phyloP scores from a whole-genome alignment of 1,140 invertebrate genomes.

The Drosophila biarmipes region DNA sequence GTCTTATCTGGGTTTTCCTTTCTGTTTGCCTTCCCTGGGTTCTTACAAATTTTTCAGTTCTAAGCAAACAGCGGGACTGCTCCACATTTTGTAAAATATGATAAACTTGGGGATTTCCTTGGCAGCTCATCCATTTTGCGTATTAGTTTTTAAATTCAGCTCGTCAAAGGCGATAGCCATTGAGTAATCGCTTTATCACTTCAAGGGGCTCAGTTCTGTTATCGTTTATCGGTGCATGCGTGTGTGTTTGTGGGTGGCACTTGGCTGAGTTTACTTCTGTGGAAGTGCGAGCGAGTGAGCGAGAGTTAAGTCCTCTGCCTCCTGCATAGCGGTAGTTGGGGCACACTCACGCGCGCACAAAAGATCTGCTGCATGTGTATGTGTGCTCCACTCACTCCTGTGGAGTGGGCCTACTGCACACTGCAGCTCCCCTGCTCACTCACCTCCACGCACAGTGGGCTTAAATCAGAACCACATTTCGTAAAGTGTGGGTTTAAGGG shows the following conservation, averaged over 20 bases:
- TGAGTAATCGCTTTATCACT: constrained; percentile 41
- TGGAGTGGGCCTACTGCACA: too few relatives aligned
- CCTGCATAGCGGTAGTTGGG: constrained; percentile 41
- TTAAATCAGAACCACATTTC: background rate
- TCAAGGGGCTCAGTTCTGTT: constrained; percentile 24
- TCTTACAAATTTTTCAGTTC: constrained; percentile 27
- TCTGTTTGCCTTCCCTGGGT: constrained; percentile 25
- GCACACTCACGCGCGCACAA: background rate
- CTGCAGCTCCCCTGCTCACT: constrained; percentile 4
- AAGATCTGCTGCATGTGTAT: background rate
- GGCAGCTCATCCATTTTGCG: constrained; percentile 36
- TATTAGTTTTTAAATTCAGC: constrained; percentile 14
- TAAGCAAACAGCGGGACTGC: constrained; percentile 47
- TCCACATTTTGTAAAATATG: constrained; percentile 25
- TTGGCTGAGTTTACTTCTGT: constrained; percentile 13
- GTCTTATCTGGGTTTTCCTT: constrained; percentile 39
- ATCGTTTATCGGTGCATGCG: constrained; percentile 18
- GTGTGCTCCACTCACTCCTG: constrained; percentile 8
- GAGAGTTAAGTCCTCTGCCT: constrained; percentile 37
- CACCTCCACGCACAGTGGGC: background rate
- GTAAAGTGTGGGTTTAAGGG: background rate
- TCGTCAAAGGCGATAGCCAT: constrained; percentile 22
- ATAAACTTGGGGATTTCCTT: constrained; percentile 36
- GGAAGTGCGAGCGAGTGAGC: constrained; percentile 13
- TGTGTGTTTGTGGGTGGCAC: constrained; percentile 9